Conservation (phyloP, 2,113 vertebrate genomes). For the Aphelocoma coerulescens region DNA sequence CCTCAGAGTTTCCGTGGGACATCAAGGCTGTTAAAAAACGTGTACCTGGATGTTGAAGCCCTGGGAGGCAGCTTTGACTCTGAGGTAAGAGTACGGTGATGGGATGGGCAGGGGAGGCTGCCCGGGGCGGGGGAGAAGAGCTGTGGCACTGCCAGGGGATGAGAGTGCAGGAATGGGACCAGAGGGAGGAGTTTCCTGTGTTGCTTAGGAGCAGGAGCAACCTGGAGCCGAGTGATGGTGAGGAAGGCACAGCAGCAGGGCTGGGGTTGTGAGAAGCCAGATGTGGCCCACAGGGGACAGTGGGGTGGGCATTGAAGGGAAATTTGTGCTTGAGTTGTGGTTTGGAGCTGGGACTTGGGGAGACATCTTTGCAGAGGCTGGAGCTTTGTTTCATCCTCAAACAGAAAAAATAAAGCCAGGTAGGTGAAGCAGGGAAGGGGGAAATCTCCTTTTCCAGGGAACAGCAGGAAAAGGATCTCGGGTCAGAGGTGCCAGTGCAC, state of each 20-base stretch:
- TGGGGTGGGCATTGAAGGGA: accelerated
- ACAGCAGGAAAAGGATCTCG: not conserved
- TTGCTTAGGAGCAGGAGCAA: accelerated
- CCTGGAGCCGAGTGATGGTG: not conserved
- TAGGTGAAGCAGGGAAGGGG: not conserved
- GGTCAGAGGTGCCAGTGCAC: accelerated
- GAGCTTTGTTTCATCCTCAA: not conserved
- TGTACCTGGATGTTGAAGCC: slow-evolving; percentile 78
- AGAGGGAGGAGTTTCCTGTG: accelerated
- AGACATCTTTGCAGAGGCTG: not conserved
- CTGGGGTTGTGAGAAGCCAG: not conserved
- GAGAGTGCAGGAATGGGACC: not conserved
- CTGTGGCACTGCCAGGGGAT: not conserved
- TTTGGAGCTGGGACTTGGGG: not conserved
- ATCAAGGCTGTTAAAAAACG: slow-evolving; percentile 74
- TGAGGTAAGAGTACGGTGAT: slow-evolving; percentile 70
- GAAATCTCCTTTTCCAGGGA: not conserved
- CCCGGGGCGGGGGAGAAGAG: not conserved
- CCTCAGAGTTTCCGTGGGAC: slow-evolving; percentile 64
- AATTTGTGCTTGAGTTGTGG: not conserved
- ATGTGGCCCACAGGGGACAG: not conserved
- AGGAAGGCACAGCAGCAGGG: not conserved
- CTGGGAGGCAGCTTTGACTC: slow-evolving; percentile 79
- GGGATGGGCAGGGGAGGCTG: not conserved
- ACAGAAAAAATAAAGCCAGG: accelerated